Percentiles rank a stretch among this genome's conserved stretches.
phyloP scores from a whole-genome alignment of 2,888 invertebrate genomes.

The Eueremaeus valkanovi region DNA sequence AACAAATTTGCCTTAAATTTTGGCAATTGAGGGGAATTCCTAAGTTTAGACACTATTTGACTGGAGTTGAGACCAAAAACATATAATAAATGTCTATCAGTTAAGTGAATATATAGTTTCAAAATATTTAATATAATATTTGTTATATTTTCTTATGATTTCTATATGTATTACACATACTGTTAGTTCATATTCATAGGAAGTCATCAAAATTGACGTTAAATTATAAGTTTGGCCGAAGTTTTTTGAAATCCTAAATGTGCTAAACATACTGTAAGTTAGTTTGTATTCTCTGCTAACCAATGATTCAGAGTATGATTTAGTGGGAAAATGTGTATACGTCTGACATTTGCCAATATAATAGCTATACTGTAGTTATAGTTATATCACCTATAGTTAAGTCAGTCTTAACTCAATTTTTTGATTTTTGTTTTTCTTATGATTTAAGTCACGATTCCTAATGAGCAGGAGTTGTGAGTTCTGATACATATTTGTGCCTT shows the following conservation, averaged over 20 bases:
- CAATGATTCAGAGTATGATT: neutral
- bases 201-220: neutral
- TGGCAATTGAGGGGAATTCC: too few relatives aligned
- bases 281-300: neutral
- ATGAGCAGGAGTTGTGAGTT: neutral
- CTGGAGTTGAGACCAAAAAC: too few relatives aligned
- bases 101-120: too few relatives aligned
- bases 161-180: too few relatives aligned
- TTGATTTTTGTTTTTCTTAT: neutral
- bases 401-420: neutral
- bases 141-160: too few relatives aligned
- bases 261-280: neutral
- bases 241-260: neutral
- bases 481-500: neutral
- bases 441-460: neutral
- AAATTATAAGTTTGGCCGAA: neutral
- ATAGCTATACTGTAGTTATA: too few relatives aligned
- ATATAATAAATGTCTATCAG: too few relatives aligned
- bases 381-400: neutral
- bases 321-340: neutral
- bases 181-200: neutral
- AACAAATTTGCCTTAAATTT: neutral
- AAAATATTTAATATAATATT: too few relatives aligned
- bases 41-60: too few relatives aligned
- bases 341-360: neutral